Percentiles rank a stretch among this genome's conserved stretches.
Conservation (phyloP, 1,140 invertebrate genomes). For the Marisa cornuarietis region DNA sequence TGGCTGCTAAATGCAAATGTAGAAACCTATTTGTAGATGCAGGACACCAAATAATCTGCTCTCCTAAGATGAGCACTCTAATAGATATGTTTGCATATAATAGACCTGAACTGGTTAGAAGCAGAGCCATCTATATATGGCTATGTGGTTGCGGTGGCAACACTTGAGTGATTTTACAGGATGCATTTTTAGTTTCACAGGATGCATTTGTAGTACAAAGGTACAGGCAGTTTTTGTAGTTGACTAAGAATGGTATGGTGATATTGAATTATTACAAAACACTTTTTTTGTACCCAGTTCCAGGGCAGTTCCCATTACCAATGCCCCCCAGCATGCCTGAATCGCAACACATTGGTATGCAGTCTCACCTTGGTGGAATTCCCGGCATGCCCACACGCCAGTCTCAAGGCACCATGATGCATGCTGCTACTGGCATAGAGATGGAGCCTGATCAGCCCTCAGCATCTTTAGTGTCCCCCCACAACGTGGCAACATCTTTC, state of each 20-base stretch:
- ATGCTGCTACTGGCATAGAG: constrained; percentile 3
- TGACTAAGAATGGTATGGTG: neutral
- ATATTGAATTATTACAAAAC: neutral
- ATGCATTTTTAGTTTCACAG: no score
- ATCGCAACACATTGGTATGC: constrained; percentile 21
- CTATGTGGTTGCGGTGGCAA: no score
- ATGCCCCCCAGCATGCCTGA: constrained; percentile 24
- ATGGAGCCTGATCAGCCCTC: neutral
- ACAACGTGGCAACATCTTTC: constrained; percentile 15
- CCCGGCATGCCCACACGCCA: neutral
- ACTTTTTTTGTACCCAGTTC: neutral
- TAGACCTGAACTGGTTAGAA: no score
- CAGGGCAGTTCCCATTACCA: constrained; percentile 22
- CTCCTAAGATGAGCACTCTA: no score
- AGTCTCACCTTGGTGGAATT: constrained; percentile 3
- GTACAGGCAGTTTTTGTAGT: neutral
- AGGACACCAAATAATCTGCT: no score
- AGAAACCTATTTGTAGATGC: no score
- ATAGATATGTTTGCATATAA: no score
- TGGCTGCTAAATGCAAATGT: no score
- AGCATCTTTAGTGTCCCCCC: neutral
- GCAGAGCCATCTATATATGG: no score
- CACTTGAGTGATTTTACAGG: no score
- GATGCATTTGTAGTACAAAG: neutral
- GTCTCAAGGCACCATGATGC: constrained; percentile 9